phyloP scores from a whole-genome alignment of 30 jellyfish, hydroid and myxozoan species.

The Phacellophora camtschatica region DNA sequence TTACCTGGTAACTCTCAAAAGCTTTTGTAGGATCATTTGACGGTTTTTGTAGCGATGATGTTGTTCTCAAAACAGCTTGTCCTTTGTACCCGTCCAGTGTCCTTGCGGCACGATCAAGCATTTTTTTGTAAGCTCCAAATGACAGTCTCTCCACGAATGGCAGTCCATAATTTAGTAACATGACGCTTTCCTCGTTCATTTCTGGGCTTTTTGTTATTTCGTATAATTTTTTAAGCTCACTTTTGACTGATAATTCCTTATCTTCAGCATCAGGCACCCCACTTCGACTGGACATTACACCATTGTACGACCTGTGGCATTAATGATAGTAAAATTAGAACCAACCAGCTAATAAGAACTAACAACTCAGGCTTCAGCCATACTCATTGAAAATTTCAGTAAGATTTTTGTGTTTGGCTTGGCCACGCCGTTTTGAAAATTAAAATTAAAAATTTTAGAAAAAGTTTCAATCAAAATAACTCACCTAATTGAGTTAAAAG shows the following conservation, averaged over 20 bases:
- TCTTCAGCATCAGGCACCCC: neutral
- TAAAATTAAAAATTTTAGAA: too few relatives aligned
- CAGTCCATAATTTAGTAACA: conserved; percentile 84
- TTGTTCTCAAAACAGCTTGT: conserved; percentile 88
- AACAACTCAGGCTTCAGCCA: too few relatives aligned
- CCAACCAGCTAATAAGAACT: too few relatives aligned
- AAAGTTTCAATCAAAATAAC: too few relatives aligned
- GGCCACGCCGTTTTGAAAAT: too few relatives aligned
- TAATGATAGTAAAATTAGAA: too few relatives aligned
- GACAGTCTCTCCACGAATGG: conserved; percentile 66
- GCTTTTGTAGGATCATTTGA: conserved; percentile 45
- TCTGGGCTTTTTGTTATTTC: conserved; percentile 51
- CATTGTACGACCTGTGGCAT: conserved; percentile 32
- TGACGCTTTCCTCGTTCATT: conserved; percentile 86
- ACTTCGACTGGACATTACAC: conserved; percentile 4
- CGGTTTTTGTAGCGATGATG: conserved; percentile 81
- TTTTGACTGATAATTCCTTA: conserved; percentile 57
- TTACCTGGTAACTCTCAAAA: conserved; percentile 89
- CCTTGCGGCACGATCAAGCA: conserved; percentile 81
- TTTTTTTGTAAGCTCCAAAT: conserved; percentile 70
- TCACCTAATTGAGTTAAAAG: too few relatives aligned
- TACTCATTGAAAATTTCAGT: too few relatives aligned
- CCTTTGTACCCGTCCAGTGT: conserved; percentile 75
- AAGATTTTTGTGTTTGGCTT: too few relatives aligned
- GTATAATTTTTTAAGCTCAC: conserved; percentile 59